These are phyloP conservation scores for Pogona vitticeps DNA, from an alignment of 2,113 vertebrate species.

Conservation along the genomic window DNA sequence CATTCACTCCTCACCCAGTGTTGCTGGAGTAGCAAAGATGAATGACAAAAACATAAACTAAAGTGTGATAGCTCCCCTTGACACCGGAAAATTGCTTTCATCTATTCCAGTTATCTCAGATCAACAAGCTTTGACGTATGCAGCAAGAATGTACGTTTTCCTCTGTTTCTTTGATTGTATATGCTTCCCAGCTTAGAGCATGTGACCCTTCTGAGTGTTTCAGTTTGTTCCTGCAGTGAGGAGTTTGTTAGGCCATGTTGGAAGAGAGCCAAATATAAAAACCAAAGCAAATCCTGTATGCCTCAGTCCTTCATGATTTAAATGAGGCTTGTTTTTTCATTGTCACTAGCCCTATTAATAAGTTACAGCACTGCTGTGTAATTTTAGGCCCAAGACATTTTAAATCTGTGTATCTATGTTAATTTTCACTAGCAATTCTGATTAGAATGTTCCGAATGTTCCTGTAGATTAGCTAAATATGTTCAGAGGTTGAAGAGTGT, in stretches of 20 bases:
- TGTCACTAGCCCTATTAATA: constrained; percentile 44
- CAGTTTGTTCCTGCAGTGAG: constrained; percentile 43
- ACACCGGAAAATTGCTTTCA: constrained; percentile 12
- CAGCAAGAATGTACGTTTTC: not conserved
- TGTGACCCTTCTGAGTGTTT: constrained; percentile 21
- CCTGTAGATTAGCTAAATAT: constrained; percentile 12
- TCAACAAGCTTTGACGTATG: not conserved
- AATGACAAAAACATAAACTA: constrained; percentile 1
- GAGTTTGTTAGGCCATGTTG: constrained; percentile 24
- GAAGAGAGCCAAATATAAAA: constrained; percentile 30
- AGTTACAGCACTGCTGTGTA: constrained; percentile 48
- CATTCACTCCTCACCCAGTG: no score
- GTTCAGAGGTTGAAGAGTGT: constrained; percentile 52
- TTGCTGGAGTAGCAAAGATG: not conserved
- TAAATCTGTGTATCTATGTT: constrained; percentile 43
- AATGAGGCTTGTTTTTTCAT: constrained; percentile 52
- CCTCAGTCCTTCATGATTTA: not conserved
- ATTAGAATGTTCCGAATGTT: constrained; percentile 60
- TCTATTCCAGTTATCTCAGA: constrained; percentile 1
- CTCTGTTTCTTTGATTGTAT: fast-evolving
- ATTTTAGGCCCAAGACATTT: constrained; percentile 44
- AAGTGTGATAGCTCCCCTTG: fast-evolving
- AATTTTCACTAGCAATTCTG: constrained; percentile 41
- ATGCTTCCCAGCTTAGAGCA: not conserved
- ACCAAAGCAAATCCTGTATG: not conserved